These are phyloP conservation scores for Ctenochaetus hawaiiensis DNA, from an alignment of 2,797 vertebrate genomes.

Conservation along the genomic window DNA sequence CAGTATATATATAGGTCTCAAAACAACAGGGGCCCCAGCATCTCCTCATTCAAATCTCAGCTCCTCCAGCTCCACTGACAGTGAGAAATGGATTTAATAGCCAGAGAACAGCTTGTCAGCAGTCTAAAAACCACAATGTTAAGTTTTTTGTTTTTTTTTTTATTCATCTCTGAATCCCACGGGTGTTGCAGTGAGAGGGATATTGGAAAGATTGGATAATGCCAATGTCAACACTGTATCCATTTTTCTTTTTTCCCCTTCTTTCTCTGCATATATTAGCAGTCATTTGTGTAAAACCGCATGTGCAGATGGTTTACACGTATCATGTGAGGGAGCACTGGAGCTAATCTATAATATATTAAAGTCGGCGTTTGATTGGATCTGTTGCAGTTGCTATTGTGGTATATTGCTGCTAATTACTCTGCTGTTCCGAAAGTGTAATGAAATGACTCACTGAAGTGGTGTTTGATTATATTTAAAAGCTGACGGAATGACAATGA, in stretches of 20 bases:
- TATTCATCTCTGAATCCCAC: constrained; percentile 67
- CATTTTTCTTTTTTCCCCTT: constrained; percentile 9
- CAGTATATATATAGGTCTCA: constrained; percentile 61
- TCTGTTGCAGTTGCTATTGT: constrained; percentile 45
- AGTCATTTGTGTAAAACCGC: constrained; percentile 11
- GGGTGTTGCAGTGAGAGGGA: constrained; percentile 62
- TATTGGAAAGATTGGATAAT: constrained; percentile 70
- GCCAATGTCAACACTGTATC: constrained; percentile 63
- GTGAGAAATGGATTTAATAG: constrained; percentile 87
- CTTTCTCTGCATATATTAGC: constrained; percentile 6
- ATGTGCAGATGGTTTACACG: constrained; percentile 20
- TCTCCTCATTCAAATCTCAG: constrained; percentile 79
- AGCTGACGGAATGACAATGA: constrained; percentile 65
- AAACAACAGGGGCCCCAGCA: constrained; percentile 63
- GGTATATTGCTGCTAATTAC: constrained; percentile 63
- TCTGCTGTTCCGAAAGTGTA: constrained; percentile 50
- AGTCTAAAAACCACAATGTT: constrained; percentile 78
- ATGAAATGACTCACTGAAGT: constrained; percentile 72
- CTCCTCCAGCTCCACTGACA: constrained; percentile 76
- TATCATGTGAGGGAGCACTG: constrained; percentile 12
- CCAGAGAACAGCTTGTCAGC: constrained; percentile 84
- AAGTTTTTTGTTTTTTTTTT: constrained; percentile 51
- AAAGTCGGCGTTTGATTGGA: constrained; percentile 40
- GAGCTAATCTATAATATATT: constrained; percentile 52
- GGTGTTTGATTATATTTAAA: constrained; percentile 75